phyloP scores from a whole-genome alignment of 1,140 invertebrate genomes.

The Drosophila serrata region DNA sequence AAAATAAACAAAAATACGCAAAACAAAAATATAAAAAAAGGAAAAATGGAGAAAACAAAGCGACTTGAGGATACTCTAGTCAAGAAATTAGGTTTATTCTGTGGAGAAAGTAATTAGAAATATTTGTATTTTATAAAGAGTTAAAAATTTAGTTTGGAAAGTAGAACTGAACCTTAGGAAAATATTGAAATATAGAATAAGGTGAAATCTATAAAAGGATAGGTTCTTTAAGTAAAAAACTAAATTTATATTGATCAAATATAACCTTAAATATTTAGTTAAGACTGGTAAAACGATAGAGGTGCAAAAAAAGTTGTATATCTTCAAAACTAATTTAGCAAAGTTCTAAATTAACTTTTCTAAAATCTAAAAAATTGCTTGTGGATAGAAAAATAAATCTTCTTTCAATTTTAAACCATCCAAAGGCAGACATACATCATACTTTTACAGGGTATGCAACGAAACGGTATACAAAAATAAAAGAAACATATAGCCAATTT shows the following conservation, averaged over 20 bases:
- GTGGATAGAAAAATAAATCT: no score
- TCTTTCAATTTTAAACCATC: neutral
- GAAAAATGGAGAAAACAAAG: neutral
- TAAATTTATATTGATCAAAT: neutral
- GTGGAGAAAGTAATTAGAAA: neutral
- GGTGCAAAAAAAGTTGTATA: neutral
- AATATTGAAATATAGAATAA: neutral
- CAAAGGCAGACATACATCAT: no score
- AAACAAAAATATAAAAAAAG: slow-evolving; percentile 11
- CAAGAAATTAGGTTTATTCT: neutral
- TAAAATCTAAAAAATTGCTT: neutral
- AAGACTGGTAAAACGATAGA: neutral
- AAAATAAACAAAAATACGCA: slow-evolving; percentile 2
- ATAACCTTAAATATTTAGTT: neutral
- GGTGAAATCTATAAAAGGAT: neutral
- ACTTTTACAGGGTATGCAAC: neutral
- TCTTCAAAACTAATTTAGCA: neutral
- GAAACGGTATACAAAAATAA: slow-evolving; percentile 30
- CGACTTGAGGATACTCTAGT: neutral
- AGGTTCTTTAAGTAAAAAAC: neutral
- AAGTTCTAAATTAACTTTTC: neutral
- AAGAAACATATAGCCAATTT: slow-evolving; percentile 80
- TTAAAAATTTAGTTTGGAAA: neutral
- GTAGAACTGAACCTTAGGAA: neutral
- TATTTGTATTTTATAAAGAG: neutral